Base-by-base conservation (phyloP, 2,888 invertebrate genomes). In the Drepanosiphum platanoidis region DNA sequence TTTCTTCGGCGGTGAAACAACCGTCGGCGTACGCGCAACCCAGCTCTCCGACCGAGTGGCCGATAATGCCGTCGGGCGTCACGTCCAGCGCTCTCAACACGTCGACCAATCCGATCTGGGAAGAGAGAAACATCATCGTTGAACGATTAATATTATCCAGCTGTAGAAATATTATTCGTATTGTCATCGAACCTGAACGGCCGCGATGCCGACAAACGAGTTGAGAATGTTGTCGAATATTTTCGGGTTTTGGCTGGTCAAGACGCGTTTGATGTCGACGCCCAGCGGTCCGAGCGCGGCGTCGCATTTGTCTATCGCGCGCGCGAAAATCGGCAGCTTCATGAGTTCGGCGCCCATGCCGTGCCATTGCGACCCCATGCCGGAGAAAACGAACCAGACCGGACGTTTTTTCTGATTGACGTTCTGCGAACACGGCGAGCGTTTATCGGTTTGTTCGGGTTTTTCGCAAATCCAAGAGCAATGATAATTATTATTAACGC, bases 341-440 rank as follows among this genome's bases (percentile, higher is more conserved):
- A 95, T 92, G 87, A 95, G 90, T 64, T 92, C 91, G 32, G 91
- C 90, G 0, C 93, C 94, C 94, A 93, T 93, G 66, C 92, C 92
- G 79, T 91, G 89, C 94, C 94, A 94, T 89, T 94, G 94, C 27
- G 93, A 92, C 5, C 94, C 94, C 94, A 95, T 94, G 52, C 94
- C 94, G 86, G 94, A 92, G 90, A 93, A 94, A 27, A 94, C 91
- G 88, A 92, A 94, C 93, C 94, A 95, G 34, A 91, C 88, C 77
- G 93, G 93, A 1, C 91, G 88, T 68, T 86, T 86, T 30, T 70
- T 27, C 5, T 13, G 22, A 11, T 22, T 39, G 0, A 71, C 30
- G 13, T 81, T 81, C 80, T 81, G 36, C 5, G 70, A 80, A 34
- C 2, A n/a, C 18, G 22, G 13, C 0, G 22, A 58, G 9, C 9